Base-by-base conservation (phyloP, 1,140 invertebrate genomes). In the Aphelenchoides fujianensis region DNA sequence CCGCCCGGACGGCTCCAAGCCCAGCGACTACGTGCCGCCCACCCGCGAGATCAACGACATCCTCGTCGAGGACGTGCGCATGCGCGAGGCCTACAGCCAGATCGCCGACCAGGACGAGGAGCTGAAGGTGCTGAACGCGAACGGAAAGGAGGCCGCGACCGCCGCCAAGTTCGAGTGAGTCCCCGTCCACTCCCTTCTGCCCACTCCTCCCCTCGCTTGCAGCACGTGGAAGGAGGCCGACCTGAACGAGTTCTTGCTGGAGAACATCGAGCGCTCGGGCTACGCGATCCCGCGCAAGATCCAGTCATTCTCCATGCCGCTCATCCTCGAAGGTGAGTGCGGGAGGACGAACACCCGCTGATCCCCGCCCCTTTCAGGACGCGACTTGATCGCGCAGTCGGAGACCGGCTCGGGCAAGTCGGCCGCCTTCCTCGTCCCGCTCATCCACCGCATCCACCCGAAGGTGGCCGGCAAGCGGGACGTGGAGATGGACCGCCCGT, bases 361-460 rank as follows among this genome's bases (percentile, higher is more conserved):
- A 61, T 30, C 59, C 36, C n/a, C 23, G 12, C 23, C 2, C 28
- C 28, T 2, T 61, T 16, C 69, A 53, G 77, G 73, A n/a, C 57
- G 71, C 67, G 82, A 83, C 63, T 52, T 83, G 7, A 80, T 81
- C 52, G 79, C 71, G 31, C 80, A 82, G 55, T 74, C 83, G 31
- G 79, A 83, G 64, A 84, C 82, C 27, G 83, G 83, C 34, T 72
- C 91, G 80, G 94, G 94, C 73, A 98, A 97, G 88, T 97, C 95
- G 64, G 95, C 95, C 76, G 95, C 95, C 70, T 98, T 97, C 85
- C 86, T 97, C 80, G 89, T 97, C 83, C 95, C 95, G 71, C 95
- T 97, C 81, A 88, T 98, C 73, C 88, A 91, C 92, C 85, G 92
- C 97, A 86, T 93, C 83, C 87, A 89, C 85, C 76, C 76, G 41